phyloP scores from a whole-genome alignment of 2,888 invertebrate species.

The Trissoscelio sp. region DNA sequence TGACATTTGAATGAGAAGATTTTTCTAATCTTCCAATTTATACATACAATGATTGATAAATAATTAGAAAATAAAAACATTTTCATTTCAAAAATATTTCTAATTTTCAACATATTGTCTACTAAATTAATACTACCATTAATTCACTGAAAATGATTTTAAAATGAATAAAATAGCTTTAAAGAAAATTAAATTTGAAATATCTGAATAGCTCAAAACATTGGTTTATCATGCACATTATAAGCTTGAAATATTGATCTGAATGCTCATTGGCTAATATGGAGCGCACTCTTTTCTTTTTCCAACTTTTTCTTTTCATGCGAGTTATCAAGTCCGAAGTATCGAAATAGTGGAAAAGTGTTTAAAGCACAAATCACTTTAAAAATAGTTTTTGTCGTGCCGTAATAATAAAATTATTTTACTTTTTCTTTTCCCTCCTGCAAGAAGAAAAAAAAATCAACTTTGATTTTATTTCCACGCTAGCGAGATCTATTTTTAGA shows the following conservation, averaged over 20 bases:
- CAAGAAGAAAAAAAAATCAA: background rate
- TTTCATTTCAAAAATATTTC: no score
- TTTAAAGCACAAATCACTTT: background rate
- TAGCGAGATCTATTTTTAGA: constrained; percentile 16
- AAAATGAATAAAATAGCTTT: no score
- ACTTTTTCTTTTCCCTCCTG: background rate
- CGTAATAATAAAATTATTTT: background rate
- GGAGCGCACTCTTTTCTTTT: background rate
- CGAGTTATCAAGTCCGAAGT: constrained; percentile 18
- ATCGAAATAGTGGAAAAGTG: constrained; percentile 15
- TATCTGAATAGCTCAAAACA: background rate
- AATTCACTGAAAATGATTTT: no score
- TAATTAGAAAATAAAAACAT: no score
- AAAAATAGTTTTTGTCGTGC: constrained; percentile 20
- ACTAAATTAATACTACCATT: no score
- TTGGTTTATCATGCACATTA: constrained; percentile 9
- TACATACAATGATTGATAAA: no score
- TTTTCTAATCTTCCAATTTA: no score
- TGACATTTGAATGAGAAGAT: no score
- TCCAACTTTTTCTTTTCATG: constrained; percentile 7
- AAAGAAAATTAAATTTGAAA: no score
- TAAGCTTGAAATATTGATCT: constrained; percentile 20
- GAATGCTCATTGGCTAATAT: constrained; percentile 24
- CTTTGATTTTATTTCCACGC: constrained; percentile 18
- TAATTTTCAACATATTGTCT: no score